Evolutionary conservation across 2,797 vertebrate genomes (phyloP).

Genomic region (Acomys russatus): DNA sequence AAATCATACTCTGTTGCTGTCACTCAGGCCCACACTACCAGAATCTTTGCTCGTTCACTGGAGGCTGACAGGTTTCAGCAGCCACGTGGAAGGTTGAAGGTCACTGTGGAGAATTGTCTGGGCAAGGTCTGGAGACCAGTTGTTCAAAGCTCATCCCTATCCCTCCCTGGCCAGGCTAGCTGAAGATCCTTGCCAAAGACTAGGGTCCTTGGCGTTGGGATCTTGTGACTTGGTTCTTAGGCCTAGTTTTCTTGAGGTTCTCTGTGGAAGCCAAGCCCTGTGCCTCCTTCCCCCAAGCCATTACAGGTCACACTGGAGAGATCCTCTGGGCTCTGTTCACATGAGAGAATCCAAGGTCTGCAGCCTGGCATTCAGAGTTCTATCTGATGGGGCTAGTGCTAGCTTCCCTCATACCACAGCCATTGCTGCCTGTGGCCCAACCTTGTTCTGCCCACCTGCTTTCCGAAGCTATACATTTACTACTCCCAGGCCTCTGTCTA

Average conservation of each 20-base stretch:
- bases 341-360: not conserved
- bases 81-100: not conserved
- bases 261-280: not conserved
- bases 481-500: not conserved
- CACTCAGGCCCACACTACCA: not conserved
- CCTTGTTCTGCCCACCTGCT: not conserved
- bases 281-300: not conserved
- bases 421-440: not conserved
- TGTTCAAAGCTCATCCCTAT: not conserved
- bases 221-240: not conserved
- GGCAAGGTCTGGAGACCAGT: not conserved
- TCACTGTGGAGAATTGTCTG: not conserved
- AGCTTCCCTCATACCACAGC: accelerated
- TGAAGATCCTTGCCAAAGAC: not conserved
- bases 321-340: too few species aligned
- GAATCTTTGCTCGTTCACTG: too few species aligned
- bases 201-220: not conserved
- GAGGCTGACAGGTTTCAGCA: too few species aligned
- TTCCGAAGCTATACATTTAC: not conserved
- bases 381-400: not conserved
- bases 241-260: not conserved
- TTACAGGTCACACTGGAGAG: accelerated
- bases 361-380: not conserved
- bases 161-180: accelerated
- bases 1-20: not conserved